Evolutionary conservation across 2,888 invertebrate species (phyloP).

Genomic region (Empis livida): DNA sequence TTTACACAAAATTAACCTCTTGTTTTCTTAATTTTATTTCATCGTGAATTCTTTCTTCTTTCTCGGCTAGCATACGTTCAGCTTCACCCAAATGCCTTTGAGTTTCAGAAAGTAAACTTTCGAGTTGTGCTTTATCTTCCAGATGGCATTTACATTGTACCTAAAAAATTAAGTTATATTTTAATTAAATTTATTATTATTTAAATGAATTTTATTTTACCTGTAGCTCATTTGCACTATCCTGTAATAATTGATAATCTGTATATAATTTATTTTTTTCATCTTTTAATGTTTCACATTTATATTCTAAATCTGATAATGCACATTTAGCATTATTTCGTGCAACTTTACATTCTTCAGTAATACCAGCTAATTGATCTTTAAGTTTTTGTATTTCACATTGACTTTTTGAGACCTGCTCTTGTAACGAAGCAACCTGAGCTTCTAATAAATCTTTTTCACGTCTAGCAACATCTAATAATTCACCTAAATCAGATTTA

Average conservation of each 20-base stretch:
- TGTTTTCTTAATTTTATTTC: constrained; percentile 48
- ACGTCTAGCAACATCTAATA: constrained; percentile 51
- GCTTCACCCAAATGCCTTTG: constrained; percentile 64
- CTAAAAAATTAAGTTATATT: constrained; percentile 7
- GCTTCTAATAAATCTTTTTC: constrained; percentile 64
- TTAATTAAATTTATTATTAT: neutral
- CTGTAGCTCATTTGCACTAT: constrained; percentile 56
- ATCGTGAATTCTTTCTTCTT: constrained; percentile 50
- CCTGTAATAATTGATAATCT: constrained; percentile 62
- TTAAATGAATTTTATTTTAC: constrained; percentile 17
- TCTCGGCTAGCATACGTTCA: constrained; percentile 52
- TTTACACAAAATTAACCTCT: constrained; percentile 39
- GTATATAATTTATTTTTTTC: constrained; percentile 58
- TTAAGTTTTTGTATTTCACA: constrained; percentile 53
- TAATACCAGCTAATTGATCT: constrained; percentile 52
- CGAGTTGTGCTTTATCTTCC: constrained; percentile 34
- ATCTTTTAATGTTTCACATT: constrained; percentile 56
- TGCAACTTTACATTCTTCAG: constrained; percentile 62
- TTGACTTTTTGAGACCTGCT: constrained; percentile 53
- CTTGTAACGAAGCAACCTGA: constrained; percentile 51
- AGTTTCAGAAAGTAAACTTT: constrained; percentile 46
- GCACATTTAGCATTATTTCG: constrained; percentile 80
- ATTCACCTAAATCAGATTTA: constrained; percentile 57
- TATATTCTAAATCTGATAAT: constrained; percentile 70
- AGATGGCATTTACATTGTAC: constrained; percentile 35